phyloP scores from a whole-genome alignment of 2,888 invertebrate genomes.

The Caenorhabditis japonica region DNA sequence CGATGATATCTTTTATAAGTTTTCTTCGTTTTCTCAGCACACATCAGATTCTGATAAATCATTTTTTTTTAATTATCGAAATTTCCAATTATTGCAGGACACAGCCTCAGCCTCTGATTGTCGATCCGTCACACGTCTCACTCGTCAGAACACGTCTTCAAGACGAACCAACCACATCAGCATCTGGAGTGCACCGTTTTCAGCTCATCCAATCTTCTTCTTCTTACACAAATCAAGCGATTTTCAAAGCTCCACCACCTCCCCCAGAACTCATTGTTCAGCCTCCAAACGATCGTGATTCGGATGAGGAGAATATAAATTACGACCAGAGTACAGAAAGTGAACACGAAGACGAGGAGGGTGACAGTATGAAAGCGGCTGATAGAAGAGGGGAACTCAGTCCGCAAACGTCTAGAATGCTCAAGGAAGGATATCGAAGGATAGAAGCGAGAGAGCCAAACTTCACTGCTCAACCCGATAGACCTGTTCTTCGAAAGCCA shows the following conservation, averaged over 20 bases:
- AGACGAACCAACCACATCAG: slow-evolving; percentile 5
- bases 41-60: neutral
- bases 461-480: slow-evolving; percentile 78
- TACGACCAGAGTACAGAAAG: slow-evolving; percentile 54
- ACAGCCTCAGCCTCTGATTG: slow-evolving; percentile 43
- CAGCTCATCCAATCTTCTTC: slow-evolving; percentile 22
- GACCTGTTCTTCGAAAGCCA: slow-evolving; percentile 77
- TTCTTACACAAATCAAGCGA: slow-evolving; percentile 2
- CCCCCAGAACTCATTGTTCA: slow-evolving; percentile 25
- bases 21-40: neutral
- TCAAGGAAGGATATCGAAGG: slow-evolving; percentile 48
- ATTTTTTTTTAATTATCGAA: neutral
- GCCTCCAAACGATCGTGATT: slow-evolving; percentile 35
- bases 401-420: slow-evolving; percentile 50
- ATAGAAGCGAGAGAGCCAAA: slow-evolving; percentile 78
- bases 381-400: slow-evolving; percentile 31
- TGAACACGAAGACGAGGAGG: slow-evolving; percentile 44
- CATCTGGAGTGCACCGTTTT: slow-evolving; percentile 25
- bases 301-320: slow-evolving; percentile 56
- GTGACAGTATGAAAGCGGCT: slow-evolving; percentile 12
- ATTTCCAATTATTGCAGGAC: slow-evolving; percentile 6
- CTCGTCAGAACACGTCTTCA: slow-evolving; percentile 32
- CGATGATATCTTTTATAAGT: neutral
- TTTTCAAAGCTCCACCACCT: slow-evolving; percentile 45
- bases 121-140: slow-evolving; percentile 23